Evolutionary conservation across 2,888 invertebrate genomes (phyloP).

Genomic region (Tiphia femorata): DNA sequence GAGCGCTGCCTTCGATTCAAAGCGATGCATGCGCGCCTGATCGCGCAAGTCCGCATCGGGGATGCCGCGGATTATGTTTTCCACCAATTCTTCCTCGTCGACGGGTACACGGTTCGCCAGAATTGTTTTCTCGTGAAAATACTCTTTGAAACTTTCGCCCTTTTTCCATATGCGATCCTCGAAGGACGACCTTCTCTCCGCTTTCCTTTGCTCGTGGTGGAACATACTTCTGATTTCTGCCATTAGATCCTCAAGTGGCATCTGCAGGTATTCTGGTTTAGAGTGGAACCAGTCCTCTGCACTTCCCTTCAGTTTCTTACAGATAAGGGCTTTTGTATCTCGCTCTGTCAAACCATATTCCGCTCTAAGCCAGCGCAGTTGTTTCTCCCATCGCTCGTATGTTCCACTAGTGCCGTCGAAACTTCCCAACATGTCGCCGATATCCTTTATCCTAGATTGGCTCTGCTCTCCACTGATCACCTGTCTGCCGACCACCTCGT

Average conservation of each 20-base stretch:
- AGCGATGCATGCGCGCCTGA: slow-evolving; percentile 20
- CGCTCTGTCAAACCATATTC: slow-evolving; percentile 10
- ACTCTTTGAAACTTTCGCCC: slow-evolving; percentile 17
- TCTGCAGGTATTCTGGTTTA: slow-evolving; percentile 14
- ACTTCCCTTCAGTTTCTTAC: slow-evolving; percentile 8
- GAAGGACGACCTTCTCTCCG: slow-evolving; percentile 7
- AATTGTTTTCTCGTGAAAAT: slow-evolving; percentile 20
- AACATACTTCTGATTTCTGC: slow-evolving; percentile 15
- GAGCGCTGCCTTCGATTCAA: slow-evolving; percentile 5
- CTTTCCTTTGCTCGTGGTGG: slow-evolving; percentile 1
- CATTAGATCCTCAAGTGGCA: slow-evolving; percentile 7
- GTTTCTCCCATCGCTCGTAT: slow-evolving; percentile 16
- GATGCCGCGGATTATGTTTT: slow-evolving; percentile 16
- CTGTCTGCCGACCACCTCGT: background rate
- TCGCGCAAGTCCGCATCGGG: slow-evolving; percentile 12
- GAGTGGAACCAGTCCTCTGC: slow-evolving; percentile 25
- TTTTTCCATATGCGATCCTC: slow-evolving; percentile 16
- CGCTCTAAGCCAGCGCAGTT: slow-evolving; percentile 9
- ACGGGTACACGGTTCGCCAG: slow-evolving; percentile 14
- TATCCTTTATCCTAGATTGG: background rate
- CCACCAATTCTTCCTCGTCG: slow-evolving; percentile 11
- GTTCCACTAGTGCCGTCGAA: slow-evolving; percentile 10
- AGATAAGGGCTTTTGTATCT: slow-evolving; percentile 6
- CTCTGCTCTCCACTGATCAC: too few relatives aligned
- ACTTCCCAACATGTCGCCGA: slow-evolving; percentile 1